A percentile compares a stretch with the other conserved stretches of the same genome.
These are phyloP conservation scores for Oreochromis aureus DNA, from an alignment of 2,113 vertebrate species.

Conservation along the genomic window DNA sequence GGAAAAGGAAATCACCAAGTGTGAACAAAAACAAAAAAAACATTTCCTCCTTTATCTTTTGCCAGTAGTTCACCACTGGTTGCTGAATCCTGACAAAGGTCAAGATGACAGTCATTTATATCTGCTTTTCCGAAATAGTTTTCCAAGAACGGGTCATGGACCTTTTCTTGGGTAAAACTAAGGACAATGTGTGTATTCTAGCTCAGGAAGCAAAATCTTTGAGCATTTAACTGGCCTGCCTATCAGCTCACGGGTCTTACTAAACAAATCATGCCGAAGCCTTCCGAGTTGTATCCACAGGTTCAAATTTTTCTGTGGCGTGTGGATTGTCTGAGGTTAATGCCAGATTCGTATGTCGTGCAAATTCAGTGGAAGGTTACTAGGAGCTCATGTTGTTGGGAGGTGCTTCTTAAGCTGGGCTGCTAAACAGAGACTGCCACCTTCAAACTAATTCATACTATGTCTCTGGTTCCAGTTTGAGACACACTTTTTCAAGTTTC, in stretches of 20 bases:
- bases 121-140: not conserved
- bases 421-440: not conserved
- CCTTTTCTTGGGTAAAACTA: not conserved
- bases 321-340: not conserved
- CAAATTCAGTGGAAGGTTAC: not conserved
- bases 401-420: not conserved
- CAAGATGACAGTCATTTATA: not conserved
- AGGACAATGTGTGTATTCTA: not conserved
- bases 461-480: not conserved
- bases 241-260: not conserved
- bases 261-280: not conserved
- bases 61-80: not conserved
- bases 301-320: not conserved
- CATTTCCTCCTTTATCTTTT: not conserved
- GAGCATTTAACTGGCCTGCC: not conserved
- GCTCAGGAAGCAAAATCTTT: not conserved
- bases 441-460: not conserved
- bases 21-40: rapidly evolving
- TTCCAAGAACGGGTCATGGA: not conserved
- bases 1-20: not conserved
- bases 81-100: not conserved
- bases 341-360: not conserved
- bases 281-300: not conserved
- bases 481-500: not conserved
- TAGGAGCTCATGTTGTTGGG: not conserved